Evolutionary conservation across 1,140 invertebrate genomes (phyloP), one percentile per base, ranked within the genome.

Genomic region (Trachymyrmex septentrionalis): DNA sequence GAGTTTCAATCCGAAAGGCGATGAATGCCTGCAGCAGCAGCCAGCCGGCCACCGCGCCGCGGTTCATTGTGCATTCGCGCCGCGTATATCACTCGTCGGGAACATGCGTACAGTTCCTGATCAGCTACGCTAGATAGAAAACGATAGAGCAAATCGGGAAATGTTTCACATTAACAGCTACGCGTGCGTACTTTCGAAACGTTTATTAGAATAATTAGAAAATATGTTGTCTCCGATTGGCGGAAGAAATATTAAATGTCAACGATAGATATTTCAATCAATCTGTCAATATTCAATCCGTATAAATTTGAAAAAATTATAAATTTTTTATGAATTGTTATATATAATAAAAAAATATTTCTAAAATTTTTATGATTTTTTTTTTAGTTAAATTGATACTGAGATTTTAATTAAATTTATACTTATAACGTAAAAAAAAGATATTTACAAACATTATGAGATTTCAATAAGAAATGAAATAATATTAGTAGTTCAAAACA

Each of bases 1-100:
- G 86, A 82, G 85, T 91, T 91, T 91, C 91, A 87, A 92, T 91
- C 71, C 72, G 75, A 85, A 72, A 24, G 84, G 48, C 73, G 77
- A 34, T 64, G 59, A 85, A 86, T 81, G 34, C 48, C 80, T 19
- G 67, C 34, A 24, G 53, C 61, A 21, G n/a, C 77, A 21, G 72
- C 59, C 44, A 12, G 27, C 34, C 61, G 75, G 19, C 19, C 14
- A 21, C 27, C 86, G 71, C 27, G 53, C 30, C 86, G 66, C 48
- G 57, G 64, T 61, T 88, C 88, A 86, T 89, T 80, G 88, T 53
- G 69, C 69, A 86, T 89, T 88, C 88, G 34, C 24, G 34, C 27
- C 82, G 71, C 55, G 75, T 81, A 73, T 61, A 44, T 76, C 86
- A 69, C 66, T 53, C 55, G 80, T 53, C 30, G 21, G 64, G 5